These are phyloP conservation scores for Globicephala melas DNA, from an alignment of 2,113 vertebrate genomes.

Conservation along the genomic window DNA sequence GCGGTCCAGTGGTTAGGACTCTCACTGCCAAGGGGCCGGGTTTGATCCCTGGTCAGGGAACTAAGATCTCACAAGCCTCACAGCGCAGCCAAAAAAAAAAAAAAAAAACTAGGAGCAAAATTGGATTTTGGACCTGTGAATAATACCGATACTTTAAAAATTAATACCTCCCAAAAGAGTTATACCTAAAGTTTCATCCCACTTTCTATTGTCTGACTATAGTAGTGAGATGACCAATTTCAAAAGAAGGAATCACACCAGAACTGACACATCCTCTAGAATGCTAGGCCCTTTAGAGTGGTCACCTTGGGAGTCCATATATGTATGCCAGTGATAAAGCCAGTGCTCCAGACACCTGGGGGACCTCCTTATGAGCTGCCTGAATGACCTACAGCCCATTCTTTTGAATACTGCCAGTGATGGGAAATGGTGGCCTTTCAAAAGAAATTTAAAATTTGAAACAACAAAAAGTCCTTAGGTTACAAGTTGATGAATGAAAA, in stretches of 20 bases:
- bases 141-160: constrained; percentile 31
- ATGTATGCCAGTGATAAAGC: background rate
- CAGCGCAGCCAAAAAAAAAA: background rate
- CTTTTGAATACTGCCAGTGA: background rate
- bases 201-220: background rate
- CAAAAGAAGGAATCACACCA: background rate
- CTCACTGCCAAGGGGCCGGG: background rate
- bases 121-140: background rate
- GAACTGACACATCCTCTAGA: background rate
- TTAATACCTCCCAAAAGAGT: background rate
- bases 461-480: background rate
- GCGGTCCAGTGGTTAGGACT: background rate
- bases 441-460: background rate
- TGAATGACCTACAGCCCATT: background rate
- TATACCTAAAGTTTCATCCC: background rate
- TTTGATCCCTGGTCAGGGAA: background rate
- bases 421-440: background rate
- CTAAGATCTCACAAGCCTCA: background rate
- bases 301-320: background rate
- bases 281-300: background rate
- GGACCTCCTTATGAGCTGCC: background rate
- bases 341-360: background rate
- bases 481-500: background rate
- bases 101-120: background rate
- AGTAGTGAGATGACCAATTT: background rate